These are phyloP conservation scores for Limenitis camilla DNA, from an alignment of 2,888 invertebrate species.

Conservation along the genomic window DNA sequence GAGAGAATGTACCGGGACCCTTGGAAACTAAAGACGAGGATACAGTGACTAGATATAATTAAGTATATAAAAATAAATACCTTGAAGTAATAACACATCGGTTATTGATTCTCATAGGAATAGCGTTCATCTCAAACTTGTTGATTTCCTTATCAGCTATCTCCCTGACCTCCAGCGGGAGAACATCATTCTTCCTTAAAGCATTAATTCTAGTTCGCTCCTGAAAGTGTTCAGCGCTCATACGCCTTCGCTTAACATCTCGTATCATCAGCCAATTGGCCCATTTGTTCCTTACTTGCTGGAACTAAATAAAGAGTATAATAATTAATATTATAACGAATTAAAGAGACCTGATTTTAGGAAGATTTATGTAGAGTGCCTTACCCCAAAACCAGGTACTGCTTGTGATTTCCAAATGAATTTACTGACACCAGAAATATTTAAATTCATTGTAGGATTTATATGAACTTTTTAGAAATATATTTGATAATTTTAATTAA, in stretches of 20 bases:
- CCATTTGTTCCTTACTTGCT: slow-evolving; percentile 85
- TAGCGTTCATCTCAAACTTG: slow-evolving; percentile 84
- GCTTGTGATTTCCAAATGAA: slow-evolving; percentile 57
- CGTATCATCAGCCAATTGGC: slow-evolving; percentile 88
- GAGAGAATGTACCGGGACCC: no score
- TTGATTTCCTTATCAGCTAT: slow-evolving; percentile 83
- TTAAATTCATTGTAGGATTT: slow-evolving; percentile 45
- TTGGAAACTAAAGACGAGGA: no score
- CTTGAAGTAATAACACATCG: slow-evolving; percentile 93
- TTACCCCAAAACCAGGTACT: slow-evolving; percentile 53
- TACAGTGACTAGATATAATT: no score
- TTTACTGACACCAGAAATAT: slow-evolving; percentile 44
- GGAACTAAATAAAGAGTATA: slow-evolving; percentile 62
- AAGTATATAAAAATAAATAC: slow-evolving; percentile 30
- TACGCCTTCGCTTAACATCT: slow-evolving; percentile 87
- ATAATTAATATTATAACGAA: background rate
- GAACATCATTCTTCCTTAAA: slow-evolving; percentile 86
- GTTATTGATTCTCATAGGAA: slow-evolving; percentile 76
- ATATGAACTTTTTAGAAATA: no score
- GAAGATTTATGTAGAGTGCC: slow-evolving; percentile 16
- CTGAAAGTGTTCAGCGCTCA: slow-evolving; percentile 82
- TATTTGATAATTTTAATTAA: no score
- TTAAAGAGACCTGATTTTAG: background rate
- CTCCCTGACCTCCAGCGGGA: slow-evolving; percentile 88
- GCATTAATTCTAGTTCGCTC: slow-evolving; percentile 87